Percentiles rank a stretch among this genome's conserved stretches.
phyloP scores from a whole-genome alignment of 64 coral and sea anemone genomes.

The Stichodactyla helianthus region DNA sequence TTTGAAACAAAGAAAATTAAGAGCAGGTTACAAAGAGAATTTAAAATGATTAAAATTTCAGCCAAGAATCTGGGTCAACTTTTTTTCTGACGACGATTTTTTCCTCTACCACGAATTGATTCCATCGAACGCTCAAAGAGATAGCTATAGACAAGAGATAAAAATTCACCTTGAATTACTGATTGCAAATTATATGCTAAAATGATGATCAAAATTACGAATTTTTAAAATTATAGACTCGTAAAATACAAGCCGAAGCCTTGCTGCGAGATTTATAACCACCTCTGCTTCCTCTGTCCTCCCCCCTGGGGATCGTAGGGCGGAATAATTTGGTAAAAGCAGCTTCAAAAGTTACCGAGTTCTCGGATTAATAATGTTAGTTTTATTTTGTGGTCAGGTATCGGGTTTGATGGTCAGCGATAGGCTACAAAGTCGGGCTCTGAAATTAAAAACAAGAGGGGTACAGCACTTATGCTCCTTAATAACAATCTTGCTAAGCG shows the following conservation, averaged over 20 bases:
- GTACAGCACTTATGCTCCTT: background rate
- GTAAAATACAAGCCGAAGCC: too few relatives aligned
- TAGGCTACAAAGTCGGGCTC: background rate
- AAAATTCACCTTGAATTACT: too few relatives aligned
- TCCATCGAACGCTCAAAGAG: too few relatives aligned
- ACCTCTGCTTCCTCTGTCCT: background rate
- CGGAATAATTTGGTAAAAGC: background rate
- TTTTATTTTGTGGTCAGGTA: background rate
- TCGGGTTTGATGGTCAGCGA: background rate
- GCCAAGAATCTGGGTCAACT: background rate
- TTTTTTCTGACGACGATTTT: too few relatives aligned
- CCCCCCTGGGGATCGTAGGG: background rate
- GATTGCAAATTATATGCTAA: too few relatives aligned
- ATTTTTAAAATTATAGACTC: too few relatives aligned
- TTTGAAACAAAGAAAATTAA: slow-evolving; percentile 6
- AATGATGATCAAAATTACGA: too few relatives aligned
- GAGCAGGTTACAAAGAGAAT: background rate
- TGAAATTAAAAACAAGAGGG: background rate
- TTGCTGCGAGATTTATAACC: too few relatives aligned
- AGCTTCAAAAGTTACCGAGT: background rate
- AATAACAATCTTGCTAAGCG: slow-evolving; percentile 5
- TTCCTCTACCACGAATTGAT: too few relatives aligned
- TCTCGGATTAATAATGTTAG: background rate
- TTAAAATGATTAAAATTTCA: background rate
- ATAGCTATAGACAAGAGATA: too few relatives aligned